Conservation (phyloP, 2,113 vertebrate species). For the Casuarius casuarius region DNA sequence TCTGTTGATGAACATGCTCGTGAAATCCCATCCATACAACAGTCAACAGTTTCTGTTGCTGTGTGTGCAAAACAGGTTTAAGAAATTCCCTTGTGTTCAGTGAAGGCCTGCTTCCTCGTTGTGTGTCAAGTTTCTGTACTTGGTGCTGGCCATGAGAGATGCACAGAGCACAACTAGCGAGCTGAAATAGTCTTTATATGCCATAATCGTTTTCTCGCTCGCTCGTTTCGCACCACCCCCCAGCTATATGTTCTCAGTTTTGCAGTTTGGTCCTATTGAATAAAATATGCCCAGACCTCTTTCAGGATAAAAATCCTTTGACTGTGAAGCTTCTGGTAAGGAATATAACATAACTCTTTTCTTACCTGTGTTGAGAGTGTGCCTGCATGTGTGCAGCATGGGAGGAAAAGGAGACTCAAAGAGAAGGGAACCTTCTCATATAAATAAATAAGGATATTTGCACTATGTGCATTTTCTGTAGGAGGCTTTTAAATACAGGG, state of each 20-base stretch:
- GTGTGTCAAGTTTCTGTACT: neutral
- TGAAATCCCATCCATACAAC: neutral
- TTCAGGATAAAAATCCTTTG: neutral
- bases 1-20: neutral
- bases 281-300: neutral
- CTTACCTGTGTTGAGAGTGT: neutral
- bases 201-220: neutral
- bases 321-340: neutral
- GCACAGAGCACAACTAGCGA: neutral
- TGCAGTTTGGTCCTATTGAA: neutral
- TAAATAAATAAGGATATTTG: neutral
- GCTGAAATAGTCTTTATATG: neutral
- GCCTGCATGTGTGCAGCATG: accelerated
- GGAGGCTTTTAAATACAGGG: neutral
- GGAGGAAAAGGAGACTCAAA: neutral
- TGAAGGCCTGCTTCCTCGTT: neutral
- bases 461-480: neutral
- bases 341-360: neutral
- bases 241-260: neutral
- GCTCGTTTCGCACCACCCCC: no score
- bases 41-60: neutral
- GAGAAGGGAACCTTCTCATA: neutral
- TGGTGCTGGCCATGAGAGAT: neutral
- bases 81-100: neutral
- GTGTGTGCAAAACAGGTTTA: neutral